These are phyloP conservation scores for Notocelia uddmanniana DNA, from an alignment of 2,888 invertebrate species.

Conservation along the genomic window DNA sequence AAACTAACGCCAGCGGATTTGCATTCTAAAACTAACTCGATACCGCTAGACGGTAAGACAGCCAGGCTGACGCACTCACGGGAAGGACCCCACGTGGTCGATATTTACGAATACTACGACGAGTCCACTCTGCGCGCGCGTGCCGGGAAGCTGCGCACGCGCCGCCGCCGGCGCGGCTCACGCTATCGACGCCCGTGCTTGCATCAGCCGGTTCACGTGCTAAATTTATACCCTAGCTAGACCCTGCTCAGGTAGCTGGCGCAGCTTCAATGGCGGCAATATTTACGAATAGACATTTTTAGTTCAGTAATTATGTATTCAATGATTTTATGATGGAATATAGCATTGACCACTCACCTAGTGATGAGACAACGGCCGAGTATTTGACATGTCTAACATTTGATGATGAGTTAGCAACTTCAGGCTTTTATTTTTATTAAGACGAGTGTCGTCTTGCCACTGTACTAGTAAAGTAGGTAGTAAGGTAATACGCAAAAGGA, in stretches of 20 bases:
- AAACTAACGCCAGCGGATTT: no score
- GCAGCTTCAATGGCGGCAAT: background rate
- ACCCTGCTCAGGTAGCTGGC: slow-evolving; percentile 16
- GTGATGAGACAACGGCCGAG: background rate
- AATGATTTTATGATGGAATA: no score
- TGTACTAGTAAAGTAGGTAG: no score
- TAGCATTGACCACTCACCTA: background rate
- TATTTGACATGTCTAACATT: background rate
- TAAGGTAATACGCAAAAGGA: no score
- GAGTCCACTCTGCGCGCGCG: slow-evolving; percentile 1
- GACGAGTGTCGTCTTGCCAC: no score
- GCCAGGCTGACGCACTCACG: slow-evolving; percentile 2
- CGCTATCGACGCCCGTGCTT: slow-evolving; percentile 51
- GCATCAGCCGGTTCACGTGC: slow-evolving; percentile 54
- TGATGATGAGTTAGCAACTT: background rate
- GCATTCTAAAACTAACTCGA: background rate
- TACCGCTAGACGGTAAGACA: background rate
- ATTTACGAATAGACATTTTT: background rate
- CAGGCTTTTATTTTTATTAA: no score
- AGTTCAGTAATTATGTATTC: no score
- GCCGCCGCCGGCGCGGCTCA: slow-evolving; percentile 38
- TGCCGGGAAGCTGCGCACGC: slow-evolving; percentile 11
- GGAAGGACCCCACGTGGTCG: slow-evolving; percentile 26
- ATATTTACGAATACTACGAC: background rate
- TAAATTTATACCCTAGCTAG: background rate